Conservation (phyloP, 2,797 vertebrate genomes). For the Myotis findleyi region DNA sequence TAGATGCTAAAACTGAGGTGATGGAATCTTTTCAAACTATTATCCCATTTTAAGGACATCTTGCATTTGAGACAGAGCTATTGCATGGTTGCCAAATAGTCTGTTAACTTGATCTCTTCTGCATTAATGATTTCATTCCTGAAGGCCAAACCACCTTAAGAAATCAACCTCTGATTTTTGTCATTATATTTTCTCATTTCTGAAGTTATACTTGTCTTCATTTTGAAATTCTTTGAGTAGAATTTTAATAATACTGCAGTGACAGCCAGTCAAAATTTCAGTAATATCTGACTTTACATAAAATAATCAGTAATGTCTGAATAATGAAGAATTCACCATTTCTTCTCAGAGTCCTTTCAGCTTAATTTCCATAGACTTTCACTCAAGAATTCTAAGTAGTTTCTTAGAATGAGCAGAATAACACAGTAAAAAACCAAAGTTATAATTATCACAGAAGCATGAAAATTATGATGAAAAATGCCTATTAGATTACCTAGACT, state of each 20-base stretch:
- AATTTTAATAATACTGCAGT: constrained; percentile 60
- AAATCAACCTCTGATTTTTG: constrained; percentile 38
- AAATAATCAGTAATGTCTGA: constrained; percentile 60
- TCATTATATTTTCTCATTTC: background rate
- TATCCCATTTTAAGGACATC: background rate
- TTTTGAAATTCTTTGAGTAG: constrained; percentile 38
- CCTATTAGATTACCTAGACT: background rate
- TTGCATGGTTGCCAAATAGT: background rate
- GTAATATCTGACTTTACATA: constrained; percentile 56
- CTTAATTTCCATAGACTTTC: constrained; percentile 59
- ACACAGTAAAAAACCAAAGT: constrained; percentile 6
- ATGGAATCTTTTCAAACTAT: background rate
- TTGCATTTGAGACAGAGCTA: background rate
- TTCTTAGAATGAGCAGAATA: constrained; percentile 33
- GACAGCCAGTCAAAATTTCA: constrained; percentile 58
- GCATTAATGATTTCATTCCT: constrained; percentile 13
- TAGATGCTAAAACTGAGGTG: background rate
- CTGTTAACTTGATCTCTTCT: background rate
- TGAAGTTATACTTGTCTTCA: constrained; percentile 37
- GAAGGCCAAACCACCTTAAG: background rate
- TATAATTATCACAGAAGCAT: background rate
- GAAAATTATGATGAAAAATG: constrained; percentile 5
- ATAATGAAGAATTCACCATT: constrained; percentile 15
- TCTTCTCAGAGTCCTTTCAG: constrained; percentile 24
- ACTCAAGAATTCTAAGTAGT: constrained; percentile 55